These are phyloP conservation scores for Leptopilina syphax DNA, from an alignment of 2,888 invertebrate species.

Conservation along the genomic window DNA sequence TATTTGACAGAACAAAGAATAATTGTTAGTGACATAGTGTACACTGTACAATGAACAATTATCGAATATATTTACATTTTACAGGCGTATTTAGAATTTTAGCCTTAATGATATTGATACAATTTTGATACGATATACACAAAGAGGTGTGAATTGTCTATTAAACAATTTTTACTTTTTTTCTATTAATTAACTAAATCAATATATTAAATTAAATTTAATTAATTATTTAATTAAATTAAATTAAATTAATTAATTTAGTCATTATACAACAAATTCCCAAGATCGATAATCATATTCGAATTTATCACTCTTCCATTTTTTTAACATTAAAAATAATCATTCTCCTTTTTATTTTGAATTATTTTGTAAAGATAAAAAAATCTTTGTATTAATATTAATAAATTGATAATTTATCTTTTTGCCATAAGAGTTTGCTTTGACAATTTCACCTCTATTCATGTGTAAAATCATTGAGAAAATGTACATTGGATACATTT, in stretches of 20 bases:
- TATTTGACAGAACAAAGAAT: slow-evolving; percentile 22
- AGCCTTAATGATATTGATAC: slow-evolving; percentile 19
- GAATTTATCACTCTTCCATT: no score
- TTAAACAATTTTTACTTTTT: neutral
- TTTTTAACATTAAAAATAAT: no score
- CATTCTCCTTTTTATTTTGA: no score
- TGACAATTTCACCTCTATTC: neutral
- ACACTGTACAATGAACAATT: slow-evolving; percentile 30
- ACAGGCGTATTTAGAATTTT: slow-evolving; percentile 31
- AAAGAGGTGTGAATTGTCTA: neutral
- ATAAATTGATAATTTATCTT: neutral
- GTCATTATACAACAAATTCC: no score
- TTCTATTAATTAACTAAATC: no score
- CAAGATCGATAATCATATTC: no score
- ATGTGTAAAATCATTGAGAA: neutral
- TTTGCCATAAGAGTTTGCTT: neutral
- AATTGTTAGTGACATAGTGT: neutral
- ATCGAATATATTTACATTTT: slow-evolving; percentile 34
- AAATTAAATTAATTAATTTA: neutral
- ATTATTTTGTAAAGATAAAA: neutral
- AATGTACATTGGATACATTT: slow-evolving; percentile 7
- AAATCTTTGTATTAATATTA: neutral
- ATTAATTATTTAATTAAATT: no score
- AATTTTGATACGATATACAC: neutral
- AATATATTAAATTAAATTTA: neutral